Percentiles rank a stretch among this genome's conserved stretches.
phyloP scores from a whole-genome alignment of 2,113 vertebrate species.

The Athene noctua region DNA sequence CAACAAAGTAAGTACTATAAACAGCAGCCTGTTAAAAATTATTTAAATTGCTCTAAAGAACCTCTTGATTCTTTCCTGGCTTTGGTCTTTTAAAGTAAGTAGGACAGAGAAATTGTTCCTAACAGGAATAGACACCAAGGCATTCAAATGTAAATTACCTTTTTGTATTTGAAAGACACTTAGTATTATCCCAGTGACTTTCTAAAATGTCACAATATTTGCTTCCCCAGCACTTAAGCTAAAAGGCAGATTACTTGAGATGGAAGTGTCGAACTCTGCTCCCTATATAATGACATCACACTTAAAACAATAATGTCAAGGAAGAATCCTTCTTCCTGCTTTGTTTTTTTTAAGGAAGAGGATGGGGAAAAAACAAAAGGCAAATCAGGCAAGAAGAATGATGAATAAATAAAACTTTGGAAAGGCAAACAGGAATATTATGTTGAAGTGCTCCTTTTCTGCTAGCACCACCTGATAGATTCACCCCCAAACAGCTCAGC shows the following conservation, averaged over 20 bases:
- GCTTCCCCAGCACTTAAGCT: constrained; percentile 59
- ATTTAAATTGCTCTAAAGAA: constrained; percentile 55
- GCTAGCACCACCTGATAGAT: neutral
- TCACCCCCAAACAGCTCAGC: neutral
- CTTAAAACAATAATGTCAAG: constrained; percentile 32
- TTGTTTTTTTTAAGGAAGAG: neutral
- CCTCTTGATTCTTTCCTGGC: constrained; percentile 35
- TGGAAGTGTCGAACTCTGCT: constrained; percentile 48
- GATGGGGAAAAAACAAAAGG: neutral
- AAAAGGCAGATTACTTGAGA: constrained; percentile 50
- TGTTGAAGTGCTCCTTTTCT: neutral
- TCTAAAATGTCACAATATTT: constrained; percentile 72
- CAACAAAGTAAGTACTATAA: neutral
- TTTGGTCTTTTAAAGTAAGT: constrained; percentile 64
- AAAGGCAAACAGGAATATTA: neutral
- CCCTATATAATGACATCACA: constrained; percentile 45
- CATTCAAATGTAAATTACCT: constrained; percentile 70
- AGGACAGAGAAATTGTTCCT: constrained; percentile 62
- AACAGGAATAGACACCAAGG: constrained; percentile 58
- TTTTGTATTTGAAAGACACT: constrained; percentile 66
- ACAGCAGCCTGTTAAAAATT: constrained; percentile 37
- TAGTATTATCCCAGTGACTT: constrained; percentile 67
- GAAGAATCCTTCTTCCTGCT: neutral
- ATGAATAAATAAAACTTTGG: neutral
- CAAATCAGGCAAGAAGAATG: neutral